Evolutionary conservation across 2,797 vertebrate species (phyloP).

Genomic region (Chiloscyllium punctatum): DNA sequence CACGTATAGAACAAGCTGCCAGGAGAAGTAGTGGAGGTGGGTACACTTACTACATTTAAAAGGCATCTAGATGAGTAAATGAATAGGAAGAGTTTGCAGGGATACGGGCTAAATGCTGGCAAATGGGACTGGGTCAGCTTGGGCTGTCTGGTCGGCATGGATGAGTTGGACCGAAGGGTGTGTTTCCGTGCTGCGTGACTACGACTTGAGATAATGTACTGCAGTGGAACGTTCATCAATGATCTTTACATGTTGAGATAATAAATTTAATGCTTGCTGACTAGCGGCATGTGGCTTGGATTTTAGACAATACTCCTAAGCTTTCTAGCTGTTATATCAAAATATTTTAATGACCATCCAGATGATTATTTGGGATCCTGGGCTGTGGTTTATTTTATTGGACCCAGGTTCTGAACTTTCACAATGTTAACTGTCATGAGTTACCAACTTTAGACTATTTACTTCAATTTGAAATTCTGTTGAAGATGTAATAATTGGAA

Average conservation of each 20-base stretch:
- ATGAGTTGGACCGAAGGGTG: too few relatives aligned
- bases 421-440: background rate
- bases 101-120: too few relatives aligned
- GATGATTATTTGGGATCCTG: background rate
- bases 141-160: too few relatives aligned
- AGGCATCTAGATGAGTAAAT: too few relatives aligned
- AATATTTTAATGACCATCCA: too few relatives aligned
- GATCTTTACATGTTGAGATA: background rate
- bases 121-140: too few relatives aligned
- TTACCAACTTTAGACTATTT: background rate
- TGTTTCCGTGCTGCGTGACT: too few relatives aligned
- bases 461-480: slow-evolving; percentile 11
- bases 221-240: background rate
- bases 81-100: too few relatives aligned
- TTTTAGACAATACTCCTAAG: background rate
- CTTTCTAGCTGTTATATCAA: background rate
- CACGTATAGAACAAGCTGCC: too few relatives aligned
- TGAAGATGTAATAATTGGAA: background rate
- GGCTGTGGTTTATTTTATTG: background rate
- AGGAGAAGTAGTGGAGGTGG: too few relatives aligned
- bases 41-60: too few relatives aligned
- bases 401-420: background rate
- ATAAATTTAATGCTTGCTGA: background rate
- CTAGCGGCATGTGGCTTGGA: background rate
- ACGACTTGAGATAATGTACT: background rate